Conservation (phyloP, 2,888 invertebrate genomes). For the Dryadula phaetusa region DNA sequence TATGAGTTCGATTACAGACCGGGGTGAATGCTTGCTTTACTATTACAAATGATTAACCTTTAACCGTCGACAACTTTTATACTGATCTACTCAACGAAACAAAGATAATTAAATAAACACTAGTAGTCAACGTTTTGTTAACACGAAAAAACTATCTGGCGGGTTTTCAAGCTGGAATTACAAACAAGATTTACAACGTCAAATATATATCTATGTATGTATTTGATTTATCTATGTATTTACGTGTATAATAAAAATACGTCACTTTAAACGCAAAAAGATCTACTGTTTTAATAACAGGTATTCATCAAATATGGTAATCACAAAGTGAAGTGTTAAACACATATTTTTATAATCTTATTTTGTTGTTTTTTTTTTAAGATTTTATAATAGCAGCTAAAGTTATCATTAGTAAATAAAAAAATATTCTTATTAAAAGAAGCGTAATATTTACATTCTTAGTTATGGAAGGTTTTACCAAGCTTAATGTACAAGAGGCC, state of each 20-base stretch:
- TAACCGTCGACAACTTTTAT: background rate
- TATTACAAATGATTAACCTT: background rate
- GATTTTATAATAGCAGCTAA: too few relatives aligned
- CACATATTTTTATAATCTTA: too few relatives aligned
- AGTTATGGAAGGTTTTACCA: too few relatives aligned
- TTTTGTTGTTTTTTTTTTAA: too few relatives aligned
- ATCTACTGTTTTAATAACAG: too few relatives aligned
- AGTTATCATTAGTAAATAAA: too few relatives aligned
- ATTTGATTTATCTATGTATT: background rate
- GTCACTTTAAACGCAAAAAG: too few relatives aligned
- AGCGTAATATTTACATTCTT: too few relatives aligned
- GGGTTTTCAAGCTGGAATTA: background rate
- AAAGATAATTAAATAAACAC: background rate
- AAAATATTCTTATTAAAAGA: too few relatives aligned
- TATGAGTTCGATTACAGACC: constrained; percentile 4
- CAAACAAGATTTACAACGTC: constrained; percentile 6
- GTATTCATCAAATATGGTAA: too few relatives aligned
- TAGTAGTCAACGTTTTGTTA: background rate
- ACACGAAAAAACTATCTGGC: background rate
- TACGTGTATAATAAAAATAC: background rate
- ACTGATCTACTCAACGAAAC: background rate
- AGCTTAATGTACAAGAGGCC: too few relatives aligned
- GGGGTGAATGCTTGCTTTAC: constrained; percentile 11
- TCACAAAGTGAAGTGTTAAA: too few relatives aligned
- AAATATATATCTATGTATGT: background rate